Conservation (phyloP, 2,888 invertebrate genomes). For the Drosophila tripunctata region DNA sequence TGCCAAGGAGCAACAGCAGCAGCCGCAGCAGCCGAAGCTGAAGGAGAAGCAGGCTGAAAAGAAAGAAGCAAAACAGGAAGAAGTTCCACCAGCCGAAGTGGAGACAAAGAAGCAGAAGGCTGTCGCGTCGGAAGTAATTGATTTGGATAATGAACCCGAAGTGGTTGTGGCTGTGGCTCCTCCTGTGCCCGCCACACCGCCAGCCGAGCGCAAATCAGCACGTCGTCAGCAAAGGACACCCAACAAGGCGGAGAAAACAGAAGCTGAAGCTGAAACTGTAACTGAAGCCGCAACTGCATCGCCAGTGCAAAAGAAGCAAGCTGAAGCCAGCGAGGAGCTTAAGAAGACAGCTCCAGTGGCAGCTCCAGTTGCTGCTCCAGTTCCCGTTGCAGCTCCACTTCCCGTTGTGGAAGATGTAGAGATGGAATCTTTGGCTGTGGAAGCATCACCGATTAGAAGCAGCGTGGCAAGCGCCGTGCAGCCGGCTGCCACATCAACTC, state of each 20-base stretch:
- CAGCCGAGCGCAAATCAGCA: slow-evolving; percentile 62
- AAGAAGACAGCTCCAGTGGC: neutral
- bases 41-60: slow-evolving; percentile 47
- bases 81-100: slow-evolving; percentile 8
- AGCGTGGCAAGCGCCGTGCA: slow-evolving; percentile 3
- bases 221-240: slow-evolving; percentile 57
- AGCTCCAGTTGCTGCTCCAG: too few species aligned
- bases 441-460: slow-evolving; percentile 71
- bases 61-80: slow-evolving; percentile 22
- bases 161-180: neutral
- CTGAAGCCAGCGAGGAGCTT: neutral
- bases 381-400: neutral
- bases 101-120: slow-evolving; percentile 27
- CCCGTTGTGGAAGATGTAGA: slow-evolving; percentile 73
- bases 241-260: slow-evolving; percentile 20
- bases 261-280: too few species aligned
- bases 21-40: slow-evolving; percentile 32
- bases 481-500: slow-evolving; percentile 80
- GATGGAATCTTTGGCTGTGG: slow-evolving; percentile 74
- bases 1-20: too few species aligned
- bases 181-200: slow-evolving; percentile 40
- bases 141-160: neutral
- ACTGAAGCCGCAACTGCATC: too few species aligned
- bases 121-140: slow-evolving; percentile 1
- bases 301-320: slow-evolving; percentile 16